A percentile compares a stretch with the other conserved stretches of the same genome.
Evolutionary conservation across 2,888 invertebrate genomes (phyloP).

Genomic region (Hemaris fuciformis): DNA sequence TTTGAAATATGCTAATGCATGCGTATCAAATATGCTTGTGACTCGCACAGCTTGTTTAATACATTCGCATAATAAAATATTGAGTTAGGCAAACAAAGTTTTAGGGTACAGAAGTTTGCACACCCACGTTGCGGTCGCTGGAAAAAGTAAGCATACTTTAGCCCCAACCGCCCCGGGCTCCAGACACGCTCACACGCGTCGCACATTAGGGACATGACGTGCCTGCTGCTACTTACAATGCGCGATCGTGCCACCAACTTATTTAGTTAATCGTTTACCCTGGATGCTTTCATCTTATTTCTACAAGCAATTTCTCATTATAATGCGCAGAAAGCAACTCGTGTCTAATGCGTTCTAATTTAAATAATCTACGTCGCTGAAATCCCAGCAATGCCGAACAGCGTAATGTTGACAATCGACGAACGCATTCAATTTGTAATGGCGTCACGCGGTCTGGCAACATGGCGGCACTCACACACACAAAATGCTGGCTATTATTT

Average conservation of each 20-base stretch:
- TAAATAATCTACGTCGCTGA: slow-evolving; percentile 27
- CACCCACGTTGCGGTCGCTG: slow-evolving; percentile 27
- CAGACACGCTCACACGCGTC: slow-evolving; percentile 27
- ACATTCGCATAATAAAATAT: slow-evolving; percentile 45
- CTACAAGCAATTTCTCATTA: background rate
- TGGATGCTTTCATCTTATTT: background rate
- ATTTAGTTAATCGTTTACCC: slow-evolving; percentile 34
- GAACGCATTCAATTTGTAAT: slow-evolving; percentile 66
- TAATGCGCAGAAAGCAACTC: slow-evolving; percentile 1
- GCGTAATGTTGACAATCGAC: slow-evolving; percentile 29
- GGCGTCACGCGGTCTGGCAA: slow-evolving; percentile 80
- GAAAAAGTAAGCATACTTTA: background rate
- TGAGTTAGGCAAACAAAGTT: slow-evolving; percentile 48
- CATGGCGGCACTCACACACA: slow-evolving; percentile 60
- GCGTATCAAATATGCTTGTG: no score
- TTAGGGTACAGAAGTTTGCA: slow-evolving; percentile 51
- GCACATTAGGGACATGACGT: slow-evolving; percentile 25
- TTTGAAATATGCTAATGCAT: slow-evolving; percentile 50
- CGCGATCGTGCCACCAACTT: slow-evolving; percentile 39
- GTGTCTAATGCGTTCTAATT: slow-evolving; percentile 14
- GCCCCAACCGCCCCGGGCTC: background rate
- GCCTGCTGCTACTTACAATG: slow-evolving; percentile 35
- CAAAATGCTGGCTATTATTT: slow-evolving; percentile 58
- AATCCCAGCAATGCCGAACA: slow-evolving; percentile 20
- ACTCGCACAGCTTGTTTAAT: background rate